Percentiles rank a stretch among this genome's conserved stretches.
These are phyloP conservation scores for Panurus biarmicus DNA, from an alignment of 2,113 vertebrate genomes.

Conservation along the genomic window DNA sequence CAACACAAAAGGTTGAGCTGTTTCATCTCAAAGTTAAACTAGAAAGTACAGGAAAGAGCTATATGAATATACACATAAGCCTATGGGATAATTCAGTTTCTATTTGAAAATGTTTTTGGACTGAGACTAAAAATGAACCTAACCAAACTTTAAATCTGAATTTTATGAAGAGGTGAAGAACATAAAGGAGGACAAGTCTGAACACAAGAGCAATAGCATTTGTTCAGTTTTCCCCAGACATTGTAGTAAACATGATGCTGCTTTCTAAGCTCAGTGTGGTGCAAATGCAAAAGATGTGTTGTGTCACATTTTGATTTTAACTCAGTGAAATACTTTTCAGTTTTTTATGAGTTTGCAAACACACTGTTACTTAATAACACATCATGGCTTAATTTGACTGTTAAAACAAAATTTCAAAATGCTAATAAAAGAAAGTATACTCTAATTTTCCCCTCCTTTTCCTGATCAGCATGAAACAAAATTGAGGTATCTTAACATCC, in stretches of 20 bases:
- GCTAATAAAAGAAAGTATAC: not conserved
- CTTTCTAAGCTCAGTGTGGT: conserved; percentile 16
- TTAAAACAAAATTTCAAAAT: not conserved
- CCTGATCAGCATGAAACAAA: not conserved
- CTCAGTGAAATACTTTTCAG: not conserved
- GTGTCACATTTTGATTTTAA: conserved; percentile 18
- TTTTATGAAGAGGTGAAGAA: conserved; percentile 24
- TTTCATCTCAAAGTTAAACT: not conserved
- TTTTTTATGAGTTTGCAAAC: conserved; percentile 11
- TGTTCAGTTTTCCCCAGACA: conserved; percentile 14
- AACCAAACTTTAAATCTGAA: conserved; percentile 30
- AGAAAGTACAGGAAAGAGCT: not conserved
- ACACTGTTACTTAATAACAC: not conserved
- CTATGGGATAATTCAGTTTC: not conserved
- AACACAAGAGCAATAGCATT: not conserved
- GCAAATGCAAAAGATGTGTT: conserved; percentile 36
- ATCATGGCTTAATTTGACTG: conserved; percentile 1
- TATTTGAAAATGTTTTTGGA: not conserved
- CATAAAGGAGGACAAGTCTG: not conserved
- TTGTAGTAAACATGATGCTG: not conserved
- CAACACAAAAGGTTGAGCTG: not conserved
- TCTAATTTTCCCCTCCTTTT: not conserved
- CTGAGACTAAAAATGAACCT: conserved; percentile 1
- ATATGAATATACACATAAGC: not conserved
- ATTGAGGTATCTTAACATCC: not conserved